A percentile compares a stretch with the other conserved stretches of the same genome.
Conservation (phyloP, 2,888 invertebrate species). For the Caenorhabditis afra region DNA sequence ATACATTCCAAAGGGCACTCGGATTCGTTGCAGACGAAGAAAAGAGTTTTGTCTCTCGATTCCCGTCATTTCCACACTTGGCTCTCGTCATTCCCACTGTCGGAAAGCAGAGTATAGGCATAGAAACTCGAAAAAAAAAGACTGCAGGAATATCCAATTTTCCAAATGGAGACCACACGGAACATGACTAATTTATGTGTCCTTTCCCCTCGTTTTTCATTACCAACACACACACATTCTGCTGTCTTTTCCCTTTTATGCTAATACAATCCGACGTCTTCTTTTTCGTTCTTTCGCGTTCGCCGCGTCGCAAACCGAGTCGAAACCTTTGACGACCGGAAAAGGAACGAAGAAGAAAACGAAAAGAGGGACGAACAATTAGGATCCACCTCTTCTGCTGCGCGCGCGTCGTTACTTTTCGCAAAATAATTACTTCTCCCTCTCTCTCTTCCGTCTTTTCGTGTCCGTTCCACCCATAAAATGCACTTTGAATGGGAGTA, state of each 20-base stretch:
- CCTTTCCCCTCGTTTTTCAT: slow-evolving; percentile 5
- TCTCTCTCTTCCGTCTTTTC: background rate
- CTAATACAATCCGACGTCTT: slow-evolving; percentile 18
- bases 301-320: background rate
- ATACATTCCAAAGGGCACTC: background rate
- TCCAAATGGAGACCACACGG: slow-evolving; percentile 26
- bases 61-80: no score
- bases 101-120: no score
- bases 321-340: slow-evolving; percentile 30
- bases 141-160: slow-evolving; percentile 18
- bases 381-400: slow-evolving; percentile 8
- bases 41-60: background rate
- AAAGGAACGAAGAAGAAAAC: slow-evolving; percentile 16
- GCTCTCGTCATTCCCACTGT: background rate
- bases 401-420: slow-evolving; percentile 31
- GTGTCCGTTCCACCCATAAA: slow-evolving; percentile 45
- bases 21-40: background rate
- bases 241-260: slow-evolving; percentile 12
- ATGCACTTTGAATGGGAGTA: slow-evolving; percentile 55
- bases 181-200: slow-evolving; percentile 30
- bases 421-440: slow-evolving; percentile 46
- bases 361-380: slow-evolving; percentile 28
- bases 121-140: no score
- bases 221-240: background rate
- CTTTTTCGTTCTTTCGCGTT: no score